Evolutionary conservation across 2,888 invertebrate species (phyloP).

Genomic region (Dynastes grantii): DNA sequence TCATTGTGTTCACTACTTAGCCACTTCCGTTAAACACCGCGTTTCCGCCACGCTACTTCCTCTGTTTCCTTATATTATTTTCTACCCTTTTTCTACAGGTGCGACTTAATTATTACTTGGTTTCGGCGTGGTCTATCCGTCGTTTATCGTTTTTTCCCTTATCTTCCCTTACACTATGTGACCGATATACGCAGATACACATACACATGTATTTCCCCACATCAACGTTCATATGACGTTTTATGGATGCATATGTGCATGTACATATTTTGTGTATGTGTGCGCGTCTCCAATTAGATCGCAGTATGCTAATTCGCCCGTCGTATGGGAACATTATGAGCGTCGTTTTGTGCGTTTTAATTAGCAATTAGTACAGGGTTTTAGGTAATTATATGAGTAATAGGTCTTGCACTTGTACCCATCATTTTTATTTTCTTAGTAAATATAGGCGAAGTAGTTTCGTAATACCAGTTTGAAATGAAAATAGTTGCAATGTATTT

Average conservation of each 20-base stretch:
- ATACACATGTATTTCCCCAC: not conserved
- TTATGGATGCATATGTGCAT: not conserved
- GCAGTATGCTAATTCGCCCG: slow-evolving; percentile 30
- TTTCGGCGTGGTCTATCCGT: slow-evolving; percentile 26
- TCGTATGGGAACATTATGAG: slow-evolving; percentile 34
- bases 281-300: slow-evolving; percentile 34
- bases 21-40: slow-evolving; percentile 69
- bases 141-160: slow-evolving; percentile 34
- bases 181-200: slow-evolving; percentile 7
- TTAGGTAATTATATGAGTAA: slow-evolving; percentile 27
- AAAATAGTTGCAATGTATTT: too few species aligned
- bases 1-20: slow-evolving; percentile 71
- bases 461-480: too few species aligned
- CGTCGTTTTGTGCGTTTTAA: slow-evolving; percentile 39
- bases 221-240: not conserved
- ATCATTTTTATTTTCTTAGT: not conserved
- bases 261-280: not conserved
- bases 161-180: slow-evolving; percentile 23
- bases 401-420: not conserved
- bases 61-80: slow-evolving; percentile 66
- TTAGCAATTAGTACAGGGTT: slow-evolving; percentile 31
- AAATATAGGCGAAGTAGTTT: not conserved
- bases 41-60: slow-evolving; percentile 69
- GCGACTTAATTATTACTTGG: slow-evolving; percentile 59
- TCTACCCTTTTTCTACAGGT: slow-evolving; percentile 60